phyloP scores from a whole-genome alignment of 2,888 invertebrate species.

The Zootermopsis nevadensis region DNA sequence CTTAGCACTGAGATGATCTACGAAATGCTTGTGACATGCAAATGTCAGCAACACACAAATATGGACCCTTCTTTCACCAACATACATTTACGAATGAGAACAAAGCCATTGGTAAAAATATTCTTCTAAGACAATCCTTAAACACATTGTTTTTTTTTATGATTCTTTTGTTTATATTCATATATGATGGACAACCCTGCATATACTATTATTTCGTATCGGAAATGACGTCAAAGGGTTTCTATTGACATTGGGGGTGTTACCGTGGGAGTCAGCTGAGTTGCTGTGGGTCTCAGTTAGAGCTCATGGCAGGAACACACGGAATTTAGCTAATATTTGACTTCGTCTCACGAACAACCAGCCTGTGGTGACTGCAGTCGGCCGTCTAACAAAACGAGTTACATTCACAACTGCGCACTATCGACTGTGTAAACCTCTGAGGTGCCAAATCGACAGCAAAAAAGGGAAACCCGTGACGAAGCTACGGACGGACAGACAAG shows the following conservation, averaged over 20 bases:
- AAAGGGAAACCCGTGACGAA: too few relatives aligned
- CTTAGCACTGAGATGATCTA: too few relatives aligned
- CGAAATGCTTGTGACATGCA: neutral
- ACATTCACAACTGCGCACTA: constrained; percentile 3
- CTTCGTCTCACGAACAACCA: constrained; percentile 35
- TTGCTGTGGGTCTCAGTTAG: constrained; percentile 4
- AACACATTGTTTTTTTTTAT: constrained; percentile 5
- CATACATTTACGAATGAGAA: neutral
- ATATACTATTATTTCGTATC: constrained; percentile 29
- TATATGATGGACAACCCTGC: constrained; percentile 41
- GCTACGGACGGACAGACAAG: too few relatives aligned
- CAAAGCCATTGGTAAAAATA: constrained; percentile 3
- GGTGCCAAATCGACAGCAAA: too few relatives aligned
- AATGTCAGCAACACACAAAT: neutral
- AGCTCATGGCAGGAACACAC: constrained; percentile 28
- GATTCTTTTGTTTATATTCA: constrained; percentile 11
- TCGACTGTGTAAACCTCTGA: neutral
- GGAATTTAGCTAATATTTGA: constrained; percentile 41
- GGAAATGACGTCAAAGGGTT: constrained; percentile 50
- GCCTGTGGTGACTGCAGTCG: constrained; percentile 5
- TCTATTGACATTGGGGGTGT: constrained; percentile 49
- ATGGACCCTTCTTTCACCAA: neutral
- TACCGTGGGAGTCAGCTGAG: constrained; percentile 37
- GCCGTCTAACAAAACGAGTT: neutral
- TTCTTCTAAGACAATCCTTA: constrained; percentile 1